Percentiles rank a stretch among this genome's conserved stretches.
These are phyloP conservation scores for Coenonympha arcania DNA, from an alignment of 2,888 invertebrate species.

Conservation along the genomic window DNA sequence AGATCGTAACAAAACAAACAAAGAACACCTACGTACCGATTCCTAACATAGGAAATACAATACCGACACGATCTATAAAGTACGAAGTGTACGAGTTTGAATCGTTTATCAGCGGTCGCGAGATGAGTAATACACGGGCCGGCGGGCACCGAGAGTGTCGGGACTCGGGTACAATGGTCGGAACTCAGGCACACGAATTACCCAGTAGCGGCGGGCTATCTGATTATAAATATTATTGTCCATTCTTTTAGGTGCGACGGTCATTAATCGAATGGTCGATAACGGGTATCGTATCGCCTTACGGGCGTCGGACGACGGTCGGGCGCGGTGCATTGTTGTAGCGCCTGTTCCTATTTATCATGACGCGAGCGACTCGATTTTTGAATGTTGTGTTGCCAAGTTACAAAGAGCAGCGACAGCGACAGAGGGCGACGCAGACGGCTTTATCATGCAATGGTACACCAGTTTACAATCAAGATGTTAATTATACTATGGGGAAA, in stretches of 20 bases:
- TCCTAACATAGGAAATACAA: slow-evolving; percentile 50
- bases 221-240: slow-evolving; percentile 73
- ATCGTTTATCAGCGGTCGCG: slow-evolving; percentile 44
- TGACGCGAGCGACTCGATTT: slow-evolving; percentile 55
- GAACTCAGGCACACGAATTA: slow-evolving; percentile 70
- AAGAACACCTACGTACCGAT: slow-evolving; percentile 41
- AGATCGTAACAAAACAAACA: slow-evolving; percentile 32
- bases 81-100: slow-evolving; percentile 42
- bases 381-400: slow-evolving; percentile 63
- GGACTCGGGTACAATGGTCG: slow-evolving; percentile 54
- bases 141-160: slow-evolving; percentile 31
- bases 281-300: slow-evolving; percentile 64
- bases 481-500: slow-evolving; percentile 42
- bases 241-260: slow-evolving; percentile 72
- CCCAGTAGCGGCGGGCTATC: slow-evolving; percentile 70
- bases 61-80: slow-evolving; percentile 52
- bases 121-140: slow-evolving; percentile 63
- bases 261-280: slow-evolving; percentile 72
- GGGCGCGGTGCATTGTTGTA: slow-evolving; percentile 53
- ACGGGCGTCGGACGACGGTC: slow-evolving; percentile 37
- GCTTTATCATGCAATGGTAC: slow-evolving; percentile 62
- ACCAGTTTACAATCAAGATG: slow-evolving; percentile 54
- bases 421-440: slow-evolving; percentile 46
- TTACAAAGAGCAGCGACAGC: slow-evolving; percentile 52
- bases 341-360: slow-evolving; percentile 72